Conservation (phyloP, 2,797 vertebrate species). For the Octomys mimax region DNA sequence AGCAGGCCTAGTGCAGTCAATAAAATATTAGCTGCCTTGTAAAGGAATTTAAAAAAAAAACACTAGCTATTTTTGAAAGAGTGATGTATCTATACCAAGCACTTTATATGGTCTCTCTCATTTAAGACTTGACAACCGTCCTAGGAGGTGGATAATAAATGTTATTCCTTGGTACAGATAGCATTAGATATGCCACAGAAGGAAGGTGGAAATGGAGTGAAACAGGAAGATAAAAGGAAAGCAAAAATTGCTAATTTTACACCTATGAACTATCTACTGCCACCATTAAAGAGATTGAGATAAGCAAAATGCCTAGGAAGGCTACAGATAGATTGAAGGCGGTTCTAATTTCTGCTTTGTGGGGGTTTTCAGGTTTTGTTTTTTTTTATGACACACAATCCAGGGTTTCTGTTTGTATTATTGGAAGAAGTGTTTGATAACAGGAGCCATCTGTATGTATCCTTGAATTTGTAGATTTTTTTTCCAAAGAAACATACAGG, state of each 20-base stretch:
- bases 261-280: background rate
- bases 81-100: background rate
- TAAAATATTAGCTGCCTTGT: background rate
- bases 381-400: background rate
- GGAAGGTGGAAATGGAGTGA: background rate
- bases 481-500: background rate
- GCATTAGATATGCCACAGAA: background rate
- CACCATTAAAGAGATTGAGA: background rate
- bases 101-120: conserved; percentile 12
- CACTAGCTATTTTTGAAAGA: conserved; percentile 24
- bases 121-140: background rate
- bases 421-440: background rate
- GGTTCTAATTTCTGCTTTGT: background rate
- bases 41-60: background rate
- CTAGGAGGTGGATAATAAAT: background rate
- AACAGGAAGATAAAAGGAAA: background rate
- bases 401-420: conserved; percentile 15
- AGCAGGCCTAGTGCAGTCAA: background rate
- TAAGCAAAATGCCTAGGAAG: background rate
- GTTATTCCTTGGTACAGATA: background rate
- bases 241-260: background rate
- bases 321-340: background rate
- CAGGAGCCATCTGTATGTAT: background rate
- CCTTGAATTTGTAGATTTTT: background rate
- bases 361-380: background rate